Evolutionary conservation across 2,797 vertebrate genomes (phyloP).

Genomic region (Margarornis squamiger): DNA sequence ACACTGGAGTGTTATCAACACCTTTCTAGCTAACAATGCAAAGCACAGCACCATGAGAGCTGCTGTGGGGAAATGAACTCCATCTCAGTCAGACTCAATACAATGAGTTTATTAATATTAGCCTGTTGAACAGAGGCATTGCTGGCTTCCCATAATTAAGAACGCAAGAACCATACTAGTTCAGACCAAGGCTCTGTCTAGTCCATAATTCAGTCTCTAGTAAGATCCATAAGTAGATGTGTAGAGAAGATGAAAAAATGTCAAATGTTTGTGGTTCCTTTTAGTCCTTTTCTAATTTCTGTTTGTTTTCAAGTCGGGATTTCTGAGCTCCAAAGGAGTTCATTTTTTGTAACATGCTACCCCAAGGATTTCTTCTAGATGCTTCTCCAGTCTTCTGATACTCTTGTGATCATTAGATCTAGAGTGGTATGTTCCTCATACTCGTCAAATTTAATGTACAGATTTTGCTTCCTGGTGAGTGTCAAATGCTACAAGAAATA

Average conservation of each 20-base stretch:
- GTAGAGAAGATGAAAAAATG: neutral
- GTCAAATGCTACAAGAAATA: neutral
- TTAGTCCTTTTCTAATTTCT: neutral
- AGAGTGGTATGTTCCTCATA: neutral
- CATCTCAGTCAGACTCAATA: neutral
- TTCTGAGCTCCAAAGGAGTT: neutral
- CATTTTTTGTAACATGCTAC: neutral
- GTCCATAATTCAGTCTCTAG: neutral
- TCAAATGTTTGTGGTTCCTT: neutral
- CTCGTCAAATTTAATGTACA: neutral
- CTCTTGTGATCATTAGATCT: neutral
- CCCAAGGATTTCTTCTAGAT: neutral
- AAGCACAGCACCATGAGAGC: neutral
- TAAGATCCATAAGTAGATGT: neutral
- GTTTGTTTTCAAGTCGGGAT: neutral
- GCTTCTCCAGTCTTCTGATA: neutral
- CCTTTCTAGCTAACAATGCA: neutral
- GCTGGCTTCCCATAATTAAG: neutral
- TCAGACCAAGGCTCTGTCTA: neutral
- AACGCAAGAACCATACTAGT: neutral
- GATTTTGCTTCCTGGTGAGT: neutral
- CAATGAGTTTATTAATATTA: neutral
- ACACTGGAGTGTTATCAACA: neutral
- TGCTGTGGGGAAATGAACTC: neutral
- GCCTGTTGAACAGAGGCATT: neutral